Percentiles rank a stretch among this genome's conserved stretches.
These are phyloP conservation scores for Drosophila prosaltans DNA, from an alignment of 1,140 invertebrate genomes.

Conservation along the genomic window DNA sequence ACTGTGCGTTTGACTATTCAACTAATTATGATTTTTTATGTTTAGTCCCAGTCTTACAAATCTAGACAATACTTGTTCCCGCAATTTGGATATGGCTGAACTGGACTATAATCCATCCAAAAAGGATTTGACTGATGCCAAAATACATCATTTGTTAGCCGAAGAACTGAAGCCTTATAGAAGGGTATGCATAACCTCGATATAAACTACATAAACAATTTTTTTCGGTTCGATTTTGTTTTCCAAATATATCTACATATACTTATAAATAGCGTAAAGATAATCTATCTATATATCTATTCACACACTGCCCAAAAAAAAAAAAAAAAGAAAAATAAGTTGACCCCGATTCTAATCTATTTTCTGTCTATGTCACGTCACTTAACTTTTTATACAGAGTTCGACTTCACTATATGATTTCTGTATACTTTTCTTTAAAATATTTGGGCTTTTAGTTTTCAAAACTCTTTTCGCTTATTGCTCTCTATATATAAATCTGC, in stretches of 20 bases:
- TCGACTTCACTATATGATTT: conserved; percentile 36
- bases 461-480: conserved; percentile 48
- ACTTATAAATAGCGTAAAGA: conserved; percentile 36
- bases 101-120: conserved; percentile 95
- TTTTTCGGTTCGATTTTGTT: not conserved
- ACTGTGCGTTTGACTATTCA: not conserved
- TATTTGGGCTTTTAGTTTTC: conserved; percentile 68
- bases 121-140: conserved; percentile 95
- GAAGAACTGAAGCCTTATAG: conserved; percentile 95
- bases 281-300: conserved; percentile 22
- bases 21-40: conserved; percentile 19
- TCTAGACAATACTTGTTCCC: conserved; percentile 89
- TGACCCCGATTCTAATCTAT: not conserved
- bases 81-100: conserved; percentile 96
- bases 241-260: not conserved
- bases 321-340: not conserved
- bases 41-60: conserved; percentile 90
- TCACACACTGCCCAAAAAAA: conserved; percentile 8
- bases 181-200: conserved; percentile 87
- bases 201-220: not conserved
- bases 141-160: conserved; percentile 95
- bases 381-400: conserved; percentile 20
- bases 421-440: conserved; percentile 45
- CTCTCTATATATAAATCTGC: conserved; percentile 47
- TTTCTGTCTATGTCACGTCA: conserved; percentile 10